Evolutionary conservation across 2,113 vertebrate genomes (phyloP).

Genomic region (Candoia aspera): DNA sequence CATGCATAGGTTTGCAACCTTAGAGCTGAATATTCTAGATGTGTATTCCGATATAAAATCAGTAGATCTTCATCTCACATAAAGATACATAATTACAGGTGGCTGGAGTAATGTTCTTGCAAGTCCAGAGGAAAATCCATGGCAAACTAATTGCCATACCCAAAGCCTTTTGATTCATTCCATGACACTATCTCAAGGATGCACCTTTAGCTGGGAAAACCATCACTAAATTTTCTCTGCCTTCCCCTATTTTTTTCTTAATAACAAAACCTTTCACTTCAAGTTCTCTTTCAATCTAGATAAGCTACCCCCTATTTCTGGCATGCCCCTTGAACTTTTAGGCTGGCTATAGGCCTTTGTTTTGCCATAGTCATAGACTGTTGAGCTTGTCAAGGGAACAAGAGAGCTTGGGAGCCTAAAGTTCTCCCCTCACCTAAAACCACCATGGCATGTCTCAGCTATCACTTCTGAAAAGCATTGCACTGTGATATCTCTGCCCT

Average conservation of each 20-base stretch:
- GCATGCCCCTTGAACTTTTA: neutral
- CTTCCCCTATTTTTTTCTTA: neutral
- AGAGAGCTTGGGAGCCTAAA: neutral
- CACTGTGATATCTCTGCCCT: neutral
- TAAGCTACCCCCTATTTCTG: neutral
- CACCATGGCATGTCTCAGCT: neutral
- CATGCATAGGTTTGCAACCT: neutral
- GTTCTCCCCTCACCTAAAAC: neutral
- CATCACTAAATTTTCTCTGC: neutral
- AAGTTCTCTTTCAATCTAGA: neutral
- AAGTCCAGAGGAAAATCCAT: neutral
- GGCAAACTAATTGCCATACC: neutral
- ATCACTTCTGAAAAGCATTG: neutral
- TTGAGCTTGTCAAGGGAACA: neutral
- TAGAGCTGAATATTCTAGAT: neutral
- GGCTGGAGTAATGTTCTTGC: neutral
- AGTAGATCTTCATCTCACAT: neutral
- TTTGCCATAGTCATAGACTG: neutral
- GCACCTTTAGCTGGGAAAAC: neutral
- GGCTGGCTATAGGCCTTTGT: neutral
- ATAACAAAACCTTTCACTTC: neutral
- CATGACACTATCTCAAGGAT: neutral
- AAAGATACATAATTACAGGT: neutral
- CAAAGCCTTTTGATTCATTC: neutral
- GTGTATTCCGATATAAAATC: neutral